Percentiles rank a stretch among this genome's conserved stretches.
phyloP scores from a whole-genome alignment of 2,888 invertebrate species.

The Clusia tigrina region DNA sequence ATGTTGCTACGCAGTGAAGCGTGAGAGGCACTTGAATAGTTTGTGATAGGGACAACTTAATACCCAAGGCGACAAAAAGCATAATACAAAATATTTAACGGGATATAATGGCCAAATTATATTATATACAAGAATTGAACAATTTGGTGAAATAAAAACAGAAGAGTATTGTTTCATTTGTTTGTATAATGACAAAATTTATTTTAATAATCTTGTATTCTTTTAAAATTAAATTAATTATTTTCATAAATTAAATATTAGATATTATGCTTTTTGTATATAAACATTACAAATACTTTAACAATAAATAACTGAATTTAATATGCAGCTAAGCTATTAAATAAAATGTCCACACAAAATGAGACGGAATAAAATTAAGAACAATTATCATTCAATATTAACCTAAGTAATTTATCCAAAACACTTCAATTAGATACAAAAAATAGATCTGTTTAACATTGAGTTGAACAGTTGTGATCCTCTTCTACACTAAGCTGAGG shows the following conservation, averaged over 20 bases:
- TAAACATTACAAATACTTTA: conserved; percentile 20
- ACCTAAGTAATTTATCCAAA: too few relatives aligned
- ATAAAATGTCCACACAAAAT: too few relatives aligned
- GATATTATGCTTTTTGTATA: conserved; percentile 40
- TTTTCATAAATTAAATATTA: conserved; percentile 22
- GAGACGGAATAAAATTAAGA: too few relatives aligned
- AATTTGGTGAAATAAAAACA: conserved; percentile 10
- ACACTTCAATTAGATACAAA: too few relatives aligned
- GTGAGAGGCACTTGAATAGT: too few relatives aligned
- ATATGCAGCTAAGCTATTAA: conserved; percentile 18
- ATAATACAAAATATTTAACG: conserved; percentile 17
- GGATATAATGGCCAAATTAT: background rate
- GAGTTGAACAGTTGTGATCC: too few relatives aligned
- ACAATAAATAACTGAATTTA: conserved; percentile 22
- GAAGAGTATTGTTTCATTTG: conserved; percentile 10
- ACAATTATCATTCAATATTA: too few relatives aligned
- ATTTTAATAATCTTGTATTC: conserved; percentile 23
- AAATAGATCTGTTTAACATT: too few relatives aligned
- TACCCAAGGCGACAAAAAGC: conserved; percentile 24
- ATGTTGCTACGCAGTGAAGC: too few relatives aligned
- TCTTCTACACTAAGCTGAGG: too few relatives aligned
- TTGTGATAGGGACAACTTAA: too few relatives aligned
- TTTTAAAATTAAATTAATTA: conserved; percentile 6
- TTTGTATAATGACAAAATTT: conserved; percentile 25
- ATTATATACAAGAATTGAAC: background rate